Conservation (phyloP, 2,797 vertebrate genomes). For the Epinephelus awoara region DNA sequence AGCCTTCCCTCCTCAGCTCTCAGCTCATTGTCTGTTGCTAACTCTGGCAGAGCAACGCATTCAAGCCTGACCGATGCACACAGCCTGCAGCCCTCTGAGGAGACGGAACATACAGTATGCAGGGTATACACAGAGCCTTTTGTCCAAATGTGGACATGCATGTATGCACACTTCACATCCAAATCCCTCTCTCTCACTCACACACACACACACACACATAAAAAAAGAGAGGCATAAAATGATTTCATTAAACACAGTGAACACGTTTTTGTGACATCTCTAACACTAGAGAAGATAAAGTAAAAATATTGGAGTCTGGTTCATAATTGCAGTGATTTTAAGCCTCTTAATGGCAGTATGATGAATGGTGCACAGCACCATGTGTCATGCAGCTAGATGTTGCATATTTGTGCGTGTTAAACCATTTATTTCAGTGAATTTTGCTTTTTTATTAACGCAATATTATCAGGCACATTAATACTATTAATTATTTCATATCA, state of each 20-base stretch:
- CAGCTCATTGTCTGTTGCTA: constrained; percentile 59
- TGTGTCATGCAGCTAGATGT: neutral
- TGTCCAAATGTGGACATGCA: constrained; percentile 39
- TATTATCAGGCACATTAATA: neutral
- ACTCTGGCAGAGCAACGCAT: constrained; percentile 46
- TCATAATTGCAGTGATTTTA: neutral
- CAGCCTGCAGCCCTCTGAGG: constrained; percentile 35
- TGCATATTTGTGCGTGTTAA: neutral
- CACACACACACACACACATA: neutral
- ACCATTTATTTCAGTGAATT: neutral
- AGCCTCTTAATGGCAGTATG: neutral
- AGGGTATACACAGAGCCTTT: constrained; percentile 30
- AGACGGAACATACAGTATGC: constrained; percentile 34
- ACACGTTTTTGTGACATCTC: neutral
- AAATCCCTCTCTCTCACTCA: neutral
- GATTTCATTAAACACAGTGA: neutral
- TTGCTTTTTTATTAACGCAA: neutral
- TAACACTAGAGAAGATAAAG: constrained; percentile 1
- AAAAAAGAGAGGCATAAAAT: neutral
- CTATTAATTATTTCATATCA: neutral
- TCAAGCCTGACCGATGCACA: constrained; percentile 51
- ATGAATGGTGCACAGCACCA: neutral
- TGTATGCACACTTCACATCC: neutral
- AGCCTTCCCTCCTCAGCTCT: constrained; percentile 49
- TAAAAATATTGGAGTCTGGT: neutral